These are phyloP conservation scores for Chironomus riparius DNA, from an alignment of 2,888 invertebrate species.

Conservation along the genomic window DNA sequence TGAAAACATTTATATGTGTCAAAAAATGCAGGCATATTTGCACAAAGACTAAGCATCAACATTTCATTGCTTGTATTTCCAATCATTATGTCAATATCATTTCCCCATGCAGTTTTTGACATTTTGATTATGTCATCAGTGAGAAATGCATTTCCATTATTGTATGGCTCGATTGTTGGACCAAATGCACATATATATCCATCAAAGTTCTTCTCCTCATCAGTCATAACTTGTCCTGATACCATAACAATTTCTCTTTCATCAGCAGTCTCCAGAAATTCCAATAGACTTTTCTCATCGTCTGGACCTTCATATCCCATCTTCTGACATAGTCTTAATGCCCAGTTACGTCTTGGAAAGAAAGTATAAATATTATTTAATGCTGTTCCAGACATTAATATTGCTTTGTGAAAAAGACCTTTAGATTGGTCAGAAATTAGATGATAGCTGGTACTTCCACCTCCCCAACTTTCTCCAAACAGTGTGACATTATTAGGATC, in stretches of 20 bases:
- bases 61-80: slow-evolving; percentile 38
- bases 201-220: neutral
- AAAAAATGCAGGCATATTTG: neutral
- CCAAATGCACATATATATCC: slow-evolving; percentile 35
- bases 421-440: slow-evolving; percentile 44
- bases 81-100: slow-evolving; percentile 36
- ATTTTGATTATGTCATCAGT: slow-evolving; percentile 33
- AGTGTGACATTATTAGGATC: slow-evolving; percentile 46
- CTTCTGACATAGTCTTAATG: slow-evolving; percentile 36
- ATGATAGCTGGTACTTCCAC: slow-evolving; percentile 43
- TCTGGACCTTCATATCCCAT: slow-evolving; percentile 37
- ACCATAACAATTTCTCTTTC: neutral
- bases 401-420: slow-evolving; percentile 39
- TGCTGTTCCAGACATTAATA: slow-evolving; percentile 39
- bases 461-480: slow-evolving; percentile 48
- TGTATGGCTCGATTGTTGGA: slow-evolving; percentile 39
- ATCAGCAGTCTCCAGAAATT: slow-evolving; percentile 36
- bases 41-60: no score
- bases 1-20: neutral
- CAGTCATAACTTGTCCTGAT: neutral
- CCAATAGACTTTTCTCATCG: slow-evolving; percentile 38
- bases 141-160: slow-evolving; percentile 36
- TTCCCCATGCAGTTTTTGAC: slow-evolving; percentile 37
- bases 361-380: slow-evolving; percentile 37
- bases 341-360: slow-evolving; percentile 36